Base-by-base conservation (phyloP, 2,113 vertebrate genomes). In the Astur gentilis region DNA sequence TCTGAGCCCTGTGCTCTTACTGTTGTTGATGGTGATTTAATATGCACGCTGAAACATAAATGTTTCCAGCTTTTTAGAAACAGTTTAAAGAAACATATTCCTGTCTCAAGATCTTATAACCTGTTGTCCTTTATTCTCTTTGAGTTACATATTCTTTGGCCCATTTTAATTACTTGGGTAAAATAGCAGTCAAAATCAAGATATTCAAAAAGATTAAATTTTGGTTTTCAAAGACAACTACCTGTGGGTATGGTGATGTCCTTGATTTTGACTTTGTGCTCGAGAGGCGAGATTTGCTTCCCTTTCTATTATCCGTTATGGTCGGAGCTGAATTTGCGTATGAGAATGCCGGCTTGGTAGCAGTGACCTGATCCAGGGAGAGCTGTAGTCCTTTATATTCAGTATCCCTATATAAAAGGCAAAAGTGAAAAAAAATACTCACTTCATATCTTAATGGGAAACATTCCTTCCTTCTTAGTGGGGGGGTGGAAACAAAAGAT, bases 351-450 rank as follows among this genome's bases (percentile, higher is more conserved):
- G 98, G 98, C 97, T 99, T 99, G 95, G 98, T 98, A 93, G 98
- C 98, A 34, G 98, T 98, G 94, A 99, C 98, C 97, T 99, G 99
- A 98, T 99, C 99, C 97, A 99, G 95, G 34, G 99, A 99, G 58
- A 99, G 99, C 96, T 99, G 99, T 11, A 99, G 98, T 75, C 99
- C 99, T 98, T 99, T 99, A 87, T 99, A 99, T 96, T 99, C 99
- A 4, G 99, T 99, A 94, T 99, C 99, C 97, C 99, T 99, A 93
- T 76, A 96, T 45, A 97, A 95, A 90, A 97, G 57, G 45, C 78
- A 97, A 86, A 98, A 93, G 75, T 89, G 50, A 97, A 90, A 97
- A 91, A 91, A 45, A 86, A 96, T 96, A 81, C 95, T 90, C 82
- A 82, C 83, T 95, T 95, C 73, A 45, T 72, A 89, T 31, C 81